These are phyloP conservation scores for Coelogynopora nodosa DNA, from an alignment of 2,888 invertebrate genomes.

Conservation along the genomic window DNA sequence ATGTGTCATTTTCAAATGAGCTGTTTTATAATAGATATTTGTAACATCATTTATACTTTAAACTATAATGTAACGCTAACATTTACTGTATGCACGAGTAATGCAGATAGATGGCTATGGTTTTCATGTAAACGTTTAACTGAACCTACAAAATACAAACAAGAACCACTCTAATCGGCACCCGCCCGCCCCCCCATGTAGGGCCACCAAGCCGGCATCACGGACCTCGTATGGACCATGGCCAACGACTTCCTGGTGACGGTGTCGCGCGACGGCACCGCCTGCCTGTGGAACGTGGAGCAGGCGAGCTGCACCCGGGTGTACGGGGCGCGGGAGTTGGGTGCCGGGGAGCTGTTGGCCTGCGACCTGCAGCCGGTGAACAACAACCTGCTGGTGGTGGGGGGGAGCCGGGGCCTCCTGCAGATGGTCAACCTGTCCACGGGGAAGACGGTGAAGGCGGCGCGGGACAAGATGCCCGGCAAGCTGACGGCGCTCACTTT, in stretches of 20 bases:
- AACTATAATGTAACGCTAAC: no score
- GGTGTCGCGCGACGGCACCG: conserved; percentile 71
- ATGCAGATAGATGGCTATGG: no score
- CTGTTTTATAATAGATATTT: no score
- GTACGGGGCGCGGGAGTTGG: conserved; percentile 3
- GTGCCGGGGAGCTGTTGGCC: conserved; percentile 55
- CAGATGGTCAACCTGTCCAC: conserved; percentile 79
- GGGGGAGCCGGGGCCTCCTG: conserved; percentile 67
- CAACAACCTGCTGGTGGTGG: conserved; percentile 78
- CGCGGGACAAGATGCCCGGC: conserved; percentile 30
- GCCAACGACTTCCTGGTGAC: conserved; percentile 79
- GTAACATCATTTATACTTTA: no score
- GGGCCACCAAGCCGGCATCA: conserved; percentile 74
- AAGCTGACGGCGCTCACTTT: background rate
- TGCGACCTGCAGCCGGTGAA: conserved; percentile 79
- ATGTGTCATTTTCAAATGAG: no score
- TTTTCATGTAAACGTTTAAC: no score
- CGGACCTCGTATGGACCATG: conserved; percentile 79
- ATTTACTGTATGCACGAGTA: no score
- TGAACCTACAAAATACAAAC: no score
- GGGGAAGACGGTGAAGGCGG: conserved; percentile 61
- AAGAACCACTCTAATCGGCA: no score
- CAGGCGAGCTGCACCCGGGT: conserved; percentile 59
- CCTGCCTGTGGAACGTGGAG: conserved; percentile 71
- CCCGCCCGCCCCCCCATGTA: conserved; percentile 64